Base-by-base conservation (phyloP, 2,113 vertebrate species). In the Gobius niger region DNA sequence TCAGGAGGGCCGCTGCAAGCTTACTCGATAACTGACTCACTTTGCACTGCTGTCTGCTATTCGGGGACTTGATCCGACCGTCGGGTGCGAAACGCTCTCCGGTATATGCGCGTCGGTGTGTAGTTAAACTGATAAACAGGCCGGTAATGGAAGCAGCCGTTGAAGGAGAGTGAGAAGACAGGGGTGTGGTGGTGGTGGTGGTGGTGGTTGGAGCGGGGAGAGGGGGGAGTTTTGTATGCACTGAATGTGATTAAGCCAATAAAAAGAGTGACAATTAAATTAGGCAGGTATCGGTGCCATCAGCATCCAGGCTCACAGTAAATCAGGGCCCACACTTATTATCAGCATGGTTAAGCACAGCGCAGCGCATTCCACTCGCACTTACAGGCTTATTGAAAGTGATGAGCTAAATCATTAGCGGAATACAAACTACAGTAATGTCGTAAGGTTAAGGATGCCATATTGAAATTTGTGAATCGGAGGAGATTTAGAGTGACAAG, bases 181-280 rank as follows among this genome's bases (percentile, higher is more conserved):
- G 18, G 52, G 52, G 4, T 53, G 52, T 53, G 52, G 6, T 53
- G 52, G 18, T 9, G 16, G 52, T 19, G 18, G 47, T n/a, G n/a
- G n/a, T 34, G 24, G 24, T 24, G 24, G 24, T 24, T 24, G 24
- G 24, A 34, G 24, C 24, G 24, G 24, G 24, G 24, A 34, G 49
- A 47, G 51, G 50, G 76, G 40, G 8, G 62, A 57, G 65, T 44
- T 72, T 81, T 78, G 72, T 80, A 68, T 89, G 82, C 77, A 57
- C 83, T 70, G 67, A 85, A 83, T 68, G 69, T 85, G 74, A 84
- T 84, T 86, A 87, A 79, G 76, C 70, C 60, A 81, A 85, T 84
- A 73, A 87, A 54, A 78, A 79, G 76, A 81, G 69, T 65, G 65
- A 78, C 73, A 82, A 82, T 85, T 73, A 86, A 85, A 86, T 82